These are phyloP conservation scores for Drosophila sp. DNA, from an alignment of 1,140 invertebrate species.

Conservation along the genomic window DNA sequence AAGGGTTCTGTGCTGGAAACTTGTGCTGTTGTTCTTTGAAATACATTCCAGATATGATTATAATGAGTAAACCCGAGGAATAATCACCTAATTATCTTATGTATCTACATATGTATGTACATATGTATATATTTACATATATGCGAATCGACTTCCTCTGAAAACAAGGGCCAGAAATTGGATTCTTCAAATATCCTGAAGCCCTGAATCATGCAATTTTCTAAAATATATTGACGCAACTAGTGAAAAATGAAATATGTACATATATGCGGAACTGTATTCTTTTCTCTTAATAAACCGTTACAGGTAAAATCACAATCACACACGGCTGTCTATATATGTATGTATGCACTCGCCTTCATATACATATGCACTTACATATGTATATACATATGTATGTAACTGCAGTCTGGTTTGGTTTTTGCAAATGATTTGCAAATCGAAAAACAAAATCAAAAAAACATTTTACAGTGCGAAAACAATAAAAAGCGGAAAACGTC, in stretches of 20 bases:
- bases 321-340: not conserved
- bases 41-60: too few relatives aligned
- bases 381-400: not conserved
- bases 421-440: constrained; percentile 20
- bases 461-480: constrained; percentile 23
- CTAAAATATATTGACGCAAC: constrained; percentile 1
- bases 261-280: constrained; percentile 20
- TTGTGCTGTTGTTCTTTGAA: too few relatives aligned
- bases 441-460: constrained; percentile 34
- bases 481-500: constrained; percentile 55
- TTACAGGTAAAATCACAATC: not conserved
- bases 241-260: constrained; percentile 16
- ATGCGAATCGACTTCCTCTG: not conserved
- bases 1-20: too few relatives aligned
- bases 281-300: not conserved
- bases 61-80: too few relatives aligned
- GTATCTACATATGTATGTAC: not conserved
- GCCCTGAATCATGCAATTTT: not conserved
- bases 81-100: too few relatives aligned
- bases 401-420: constrained; percentile 13
- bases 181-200: too few relatives aligned
- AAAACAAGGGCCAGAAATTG: too few relatives aligned
- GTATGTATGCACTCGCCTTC: not conserved
- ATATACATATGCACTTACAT: not conserved
- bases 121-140: not conserved